Evolutionary conservation across 2,888 invertebrate genomes (phyloP).

Genomic region (Erpobdella octoculata): DNA sequence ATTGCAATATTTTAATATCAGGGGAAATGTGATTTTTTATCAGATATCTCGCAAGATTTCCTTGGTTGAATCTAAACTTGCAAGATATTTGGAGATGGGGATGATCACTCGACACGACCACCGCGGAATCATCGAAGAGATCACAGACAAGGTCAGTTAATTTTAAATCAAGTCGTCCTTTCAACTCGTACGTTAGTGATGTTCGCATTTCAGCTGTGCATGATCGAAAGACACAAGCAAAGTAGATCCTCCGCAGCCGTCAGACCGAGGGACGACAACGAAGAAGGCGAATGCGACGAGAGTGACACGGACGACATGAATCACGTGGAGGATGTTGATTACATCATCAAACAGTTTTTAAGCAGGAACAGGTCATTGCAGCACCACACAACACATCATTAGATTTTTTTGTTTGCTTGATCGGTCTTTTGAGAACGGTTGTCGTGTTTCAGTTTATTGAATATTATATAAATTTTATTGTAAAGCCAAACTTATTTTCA

Average conservation of each 20-base stretch:
- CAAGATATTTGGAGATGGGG: not conserved
- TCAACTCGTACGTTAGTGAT: not conserved
- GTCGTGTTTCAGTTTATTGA: no score
- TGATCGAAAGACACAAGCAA: not conserved
- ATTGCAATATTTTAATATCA: no score
- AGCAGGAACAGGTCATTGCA: not conserved
- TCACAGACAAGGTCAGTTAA: not conserved
- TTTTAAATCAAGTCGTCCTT: not conserved
- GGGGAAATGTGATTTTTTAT: no score
- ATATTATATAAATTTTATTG: no score
- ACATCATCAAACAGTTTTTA: slow-evolving; percentile 5
- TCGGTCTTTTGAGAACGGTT: no score
- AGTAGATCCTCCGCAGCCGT: no score
- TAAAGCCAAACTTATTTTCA: no score
- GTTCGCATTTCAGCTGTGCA: not conserved
- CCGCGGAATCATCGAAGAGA: not conserved
- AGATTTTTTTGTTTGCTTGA: not conserved
- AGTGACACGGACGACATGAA: not conserved
- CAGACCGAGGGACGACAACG: not conserved
- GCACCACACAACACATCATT: not conserved
- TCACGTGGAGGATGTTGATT: not conserved
- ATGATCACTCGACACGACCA: not conserved
- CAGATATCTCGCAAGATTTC: not conserved
- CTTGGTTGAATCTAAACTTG: not conserved
- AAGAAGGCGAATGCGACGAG: slow-evolving; percentile 14